Evolutionary conservation across 35 echinoderm and acorn worm species (phyloP), one percentile per base, ranked within the genome.

Genomic region (Stichopus chloronotus): DNA sequence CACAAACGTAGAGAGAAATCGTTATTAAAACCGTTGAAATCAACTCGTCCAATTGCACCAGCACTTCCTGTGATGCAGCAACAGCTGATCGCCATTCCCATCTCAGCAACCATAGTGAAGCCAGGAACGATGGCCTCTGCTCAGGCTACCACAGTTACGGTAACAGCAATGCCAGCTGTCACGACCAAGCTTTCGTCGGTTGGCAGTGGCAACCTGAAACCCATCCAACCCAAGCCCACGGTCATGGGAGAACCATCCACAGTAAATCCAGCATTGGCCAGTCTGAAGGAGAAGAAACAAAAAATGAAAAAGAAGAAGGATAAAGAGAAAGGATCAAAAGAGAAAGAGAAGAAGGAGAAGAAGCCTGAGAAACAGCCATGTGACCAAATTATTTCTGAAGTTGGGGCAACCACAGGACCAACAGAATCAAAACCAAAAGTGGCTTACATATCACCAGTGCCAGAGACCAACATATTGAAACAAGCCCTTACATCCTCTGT

Each of bases 1-100:
- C 95, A 93, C 53, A 99, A 99, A 90, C 94, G 96, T 84, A 94
- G 96, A 78, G 97, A 99, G 63, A 99, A 99, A 91, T 63, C 90
- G 6, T 30, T 93, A 63, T 56, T 91, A 83, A 96, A 99, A 86
- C 84, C 92, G 19, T n/a, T 88, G 5, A 99, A 99, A 77, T 61
- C 93, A 5, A 93, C 87, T 79, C 93, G 95, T 61, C 97, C 97
- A 58, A 95, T 99, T 21, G 95, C 95, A 77, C 92, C 94, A 53
- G 94, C 94, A 56, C 95, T 94, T 19, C 76, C 91, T 25, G 78
- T 88, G 13, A 79, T 91, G 86, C 94, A 93, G n/a, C 97, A 92
- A 77, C 96, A 98, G 95, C 92, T 99, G 71, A 90, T 99, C 74
- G 90, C 97, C 77, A 93, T 98, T 65, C 97, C 93, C 20, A 79